Conservation (phyloP, 2,888 invertebrate species). For the Platypus cylindrus region DNA sequence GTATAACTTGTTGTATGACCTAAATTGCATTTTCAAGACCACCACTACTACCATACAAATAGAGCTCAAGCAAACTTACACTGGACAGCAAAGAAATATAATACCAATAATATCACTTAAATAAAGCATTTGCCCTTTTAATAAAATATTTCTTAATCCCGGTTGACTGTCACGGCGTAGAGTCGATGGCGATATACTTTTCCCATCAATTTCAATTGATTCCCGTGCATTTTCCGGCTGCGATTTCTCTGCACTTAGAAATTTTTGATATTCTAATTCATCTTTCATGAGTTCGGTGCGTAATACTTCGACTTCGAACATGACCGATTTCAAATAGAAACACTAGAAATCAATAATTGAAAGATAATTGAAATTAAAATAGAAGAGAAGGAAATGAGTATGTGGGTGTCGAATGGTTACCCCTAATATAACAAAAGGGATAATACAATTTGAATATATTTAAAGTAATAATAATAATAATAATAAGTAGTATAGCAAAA, state of each 20-base stretch:
- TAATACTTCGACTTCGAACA: slow-evolving; percentile 73
- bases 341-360: slow-evolving; percentile 52
- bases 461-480: too few relatives aligned
- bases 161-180: slow-evolving; percentile 36
- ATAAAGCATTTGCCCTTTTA: slow-evolving; percentile 78
- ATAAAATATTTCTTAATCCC: slow-evolving; percentile 55
- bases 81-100: slow-evolving; percentile 76
- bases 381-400: too few relatives aligned
- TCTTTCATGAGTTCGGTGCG: slow-evolving; percentile 31
- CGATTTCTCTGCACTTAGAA: background rate
- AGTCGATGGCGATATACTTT: slow-evolving; percentile 30
- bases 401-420: too few relatives aligned
- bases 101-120: slow-evolving; percentile 68
- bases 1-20: too few relatives aligned
- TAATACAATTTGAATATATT: too few relatives aligned
- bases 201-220: slow-evolving; percentile 27
- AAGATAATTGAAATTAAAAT: too few relatives aligned
- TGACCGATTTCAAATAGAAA: slow-evolving; percentile 64
- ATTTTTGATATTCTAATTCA: slow-evolving; percentile 3
- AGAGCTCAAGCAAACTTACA: too few relatives aligned
- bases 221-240: slow-evolving; percentile 15
- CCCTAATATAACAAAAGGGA: too few relatives aligned
- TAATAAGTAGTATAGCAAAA: too few relatives aligned
- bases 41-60: too few relatives aligned
- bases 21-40: too few relatives aligned